phyloP scores from a whole-genome alignment of 2,113 vertebrate species.

The Herpailurus yagouaroundi region DNA sequence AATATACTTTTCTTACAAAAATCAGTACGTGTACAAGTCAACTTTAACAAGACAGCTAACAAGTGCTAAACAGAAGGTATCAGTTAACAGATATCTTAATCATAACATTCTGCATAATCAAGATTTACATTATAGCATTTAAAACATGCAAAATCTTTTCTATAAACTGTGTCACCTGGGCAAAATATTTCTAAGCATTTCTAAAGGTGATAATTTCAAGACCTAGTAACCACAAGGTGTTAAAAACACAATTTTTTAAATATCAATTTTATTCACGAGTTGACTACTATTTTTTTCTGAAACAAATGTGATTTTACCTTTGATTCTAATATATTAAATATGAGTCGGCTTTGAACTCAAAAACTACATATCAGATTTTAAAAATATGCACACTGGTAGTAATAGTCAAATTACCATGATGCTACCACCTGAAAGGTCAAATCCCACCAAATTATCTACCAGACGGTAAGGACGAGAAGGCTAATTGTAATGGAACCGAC shows the following conservation, averaged over 20 bases:
- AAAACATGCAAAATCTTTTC: conserved; percentile 29
- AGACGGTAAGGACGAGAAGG: neutral
- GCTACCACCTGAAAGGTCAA: neutral
- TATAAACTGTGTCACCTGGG: neutral
- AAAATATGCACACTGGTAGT: conserved; percentile 7
- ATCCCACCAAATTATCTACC: neutral
- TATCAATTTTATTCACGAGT: conserved; percentile 29
- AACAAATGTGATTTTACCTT: conserved; percentile 29
- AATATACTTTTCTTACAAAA: conserved; percentile 31
- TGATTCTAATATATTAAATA: neutral
- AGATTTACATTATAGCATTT: neutral
- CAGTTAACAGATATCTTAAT: conserved; percentile 25
- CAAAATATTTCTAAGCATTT: conserved; percentile 47
- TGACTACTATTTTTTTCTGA: conserved; percentile 14
- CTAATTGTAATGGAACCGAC: neutral
- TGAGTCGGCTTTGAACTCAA: conserved; percentile 4
- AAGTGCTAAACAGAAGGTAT: conserved; percentile 30
- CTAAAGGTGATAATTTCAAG: conserved; percentile 3
- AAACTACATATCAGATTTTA: conserved; percentile 36
- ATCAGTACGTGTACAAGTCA: neutral
- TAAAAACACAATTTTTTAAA: conserved; percentile 34
- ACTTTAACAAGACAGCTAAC: conserved; percentile 4
- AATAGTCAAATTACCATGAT: conserved; percentile 12
- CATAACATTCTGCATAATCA: conserved; percentile 42
- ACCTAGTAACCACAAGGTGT: neutral